Percentiles rank a stretch among this genome's conserved stretches.
Evolutionary conservation across 35 echinoderm and acorn worm species (phyloP).

Genomic region (Holothuria glaberrima): DNA sequence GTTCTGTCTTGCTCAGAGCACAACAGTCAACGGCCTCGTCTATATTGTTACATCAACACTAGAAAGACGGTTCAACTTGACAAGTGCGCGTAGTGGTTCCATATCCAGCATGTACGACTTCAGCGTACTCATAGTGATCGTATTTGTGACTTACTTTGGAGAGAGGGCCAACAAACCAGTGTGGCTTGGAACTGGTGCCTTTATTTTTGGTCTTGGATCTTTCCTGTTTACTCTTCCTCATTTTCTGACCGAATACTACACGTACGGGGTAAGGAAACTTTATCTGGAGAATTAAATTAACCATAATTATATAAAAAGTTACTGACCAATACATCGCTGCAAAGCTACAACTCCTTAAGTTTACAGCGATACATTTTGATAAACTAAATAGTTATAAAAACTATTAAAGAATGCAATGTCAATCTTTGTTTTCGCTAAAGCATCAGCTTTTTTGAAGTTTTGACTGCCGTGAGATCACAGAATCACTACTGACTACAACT

Average conservation of each 20-base stretch:
- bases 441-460: no score
- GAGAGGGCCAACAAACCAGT: slow-evolving; percentile 74
- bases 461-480: no score
- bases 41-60: slow-evolving; percentile 72
- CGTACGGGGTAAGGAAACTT: slow-evolving; percentile 32
- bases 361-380: no score
- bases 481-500: no score
- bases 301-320: no score
- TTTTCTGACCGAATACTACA: slow-evolving; percentile 61
- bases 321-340: no score
- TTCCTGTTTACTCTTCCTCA: slow-evolving; percentile 77
- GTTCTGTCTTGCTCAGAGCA: slow-evolving; percentile 70
- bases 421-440: no score
- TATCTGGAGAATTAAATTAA: no score
- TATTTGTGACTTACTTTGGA: slow-evolving; percentile 81
- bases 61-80: slow-evolving; percentile 72
- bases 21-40: slow-evolving; percentile 74
- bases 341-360: no score
- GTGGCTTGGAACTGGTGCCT: slow-evolving; percentile 76
- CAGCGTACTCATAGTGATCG: slow-evolving; percentile 65
- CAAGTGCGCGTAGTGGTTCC: slow-evolving; percentile 67
- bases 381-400: no score
- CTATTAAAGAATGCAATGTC: no score
- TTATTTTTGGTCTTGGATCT: slow-evolving; percentile 67
- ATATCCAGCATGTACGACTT: slow-evolving; percentile 79